These are phyloP conservation scores for Xenopus borealis DNA, from an alignment of 2,113 vertebrate genomes.

Conservation along the genomic window DNA sequence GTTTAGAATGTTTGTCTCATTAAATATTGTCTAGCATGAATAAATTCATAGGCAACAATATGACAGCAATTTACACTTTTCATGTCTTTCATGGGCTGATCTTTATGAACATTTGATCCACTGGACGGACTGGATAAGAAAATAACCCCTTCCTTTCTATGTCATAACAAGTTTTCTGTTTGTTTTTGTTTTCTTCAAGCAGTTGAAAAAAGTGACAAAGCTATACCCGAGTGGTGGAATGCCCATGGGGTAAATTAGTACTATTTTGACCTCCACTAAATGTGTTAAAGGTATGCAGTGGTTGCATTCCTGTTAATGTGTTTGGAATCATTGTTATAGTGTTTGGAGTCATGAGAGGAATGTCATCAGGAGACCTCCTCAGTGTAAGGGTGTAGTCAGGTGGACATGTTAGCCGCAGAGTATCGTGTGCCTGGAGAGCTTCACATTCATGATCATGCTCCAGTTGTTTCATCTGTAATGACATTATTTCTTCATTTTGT, in stretches of 20 bases:
- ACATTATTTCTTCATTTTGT: slow-evolving; percentile 89
- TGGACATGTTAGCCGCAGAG: slow-evolving; percentile 79
- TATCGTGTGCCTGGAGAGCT: slow-evolving; percentile 77
- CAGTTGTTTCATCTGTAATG: slow-evolving; percentile 90
- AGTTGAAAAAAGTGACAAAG: slow-evolving; percentile 51
- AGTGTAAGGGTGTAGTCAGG: slow-evolving; percentile 93
- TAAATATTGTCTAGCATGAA: slow-evolving; percentile 52
- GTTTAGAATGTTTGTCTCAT: slow-evolving; percentile 52
- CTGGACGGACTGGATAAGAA: slow-evolving; percentile 70
- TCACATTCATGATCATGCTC: slow-evolving; percentile 88
- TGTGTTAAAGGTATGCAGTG: slow-evolving; percentile 89
- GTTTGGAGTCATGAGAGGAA: slow-evolving; percentile 88
- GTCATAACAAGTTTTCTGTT: slow-evolving; percentile 58
- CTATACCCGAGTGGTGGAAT: slow-evolving; percentile 96
- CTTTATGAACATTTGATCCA: slow-evolving; percentile 54
- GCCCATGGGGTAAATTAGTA: slow-evolving; percentile 89
- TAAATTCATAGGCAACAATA: slow-evolving; percentile 65
- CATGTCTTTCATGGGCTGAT: slow-evolving; percentile 71
- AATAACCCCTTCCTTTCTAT: slow-evolving; percentile 66
- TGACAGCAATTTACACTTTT: slow-evolving; percentile 69
- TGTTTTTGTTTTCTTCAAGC: slow-evolving; percentile 51
- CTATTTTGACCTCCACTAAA: slow-evolving; percentile 91
- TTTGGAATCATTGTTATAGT: slow-evolving; percentile 95
- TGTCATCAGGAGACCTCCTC: slow-evolving; percentile 87
- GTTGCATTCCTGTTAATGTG: slow-evolving; percentile 85